Conservation (phyloP, 2,113 vertebrate species). For the Vulpes lagopus region DNA sequence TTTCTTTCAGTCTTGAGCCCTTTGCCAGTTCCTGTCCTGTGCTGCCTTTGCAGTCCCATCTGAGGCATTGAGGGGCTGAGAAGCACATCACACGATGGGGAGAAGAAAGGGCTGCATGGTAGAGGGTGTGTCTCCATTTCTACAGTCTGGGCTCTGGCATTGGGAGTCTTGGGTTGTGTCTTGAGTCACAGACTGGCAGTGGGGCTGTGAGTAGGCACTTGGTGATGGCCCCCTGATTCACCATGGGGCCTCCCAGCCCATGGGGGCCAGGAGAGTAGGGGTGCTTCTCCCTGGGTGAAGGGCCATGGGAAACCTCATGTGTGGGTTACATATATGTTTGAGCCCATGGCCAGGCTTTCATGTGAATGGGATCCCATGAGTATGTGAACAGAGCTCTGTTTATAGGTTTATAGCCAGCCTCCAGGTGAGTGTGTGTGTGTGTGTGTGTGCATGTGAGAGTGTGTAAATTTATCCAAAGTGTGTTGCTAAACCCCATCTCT, state of each 20-base stretch:
- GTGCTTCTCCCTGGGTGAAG: background rate
- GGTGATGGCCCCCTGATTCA: constrained; percentile 74
- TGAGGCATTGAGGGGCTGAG: background rate
- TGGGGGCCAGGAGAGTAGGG: too few relatives aligned
- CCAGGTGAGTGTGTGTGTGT: background rate
- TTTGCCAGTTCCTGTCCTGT: background rate
- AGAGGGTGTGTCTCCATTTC: background rate
- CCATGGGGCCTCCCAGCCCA: constrained; percentile 49
- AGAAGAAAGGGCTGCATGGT: background rate
- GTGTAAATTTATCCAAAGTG: background rate
- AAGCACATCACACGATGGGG: background rate
- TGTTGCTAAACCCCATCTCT: background rate
- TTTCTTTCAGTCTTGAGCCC: background rate
- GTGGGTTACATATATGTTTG: background rate
- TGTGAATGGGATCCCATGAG: background rate
- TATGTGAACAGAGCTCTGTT: constrained; percentile 30
- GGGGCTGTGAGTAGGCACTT: constrained; percentile 7
- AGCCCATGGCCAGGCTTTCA: background rate
- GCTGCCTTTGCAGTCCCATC: background rate
- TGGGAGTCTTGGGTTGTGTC: constrained; percentile 7
- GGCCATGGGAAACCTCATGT: background rate
- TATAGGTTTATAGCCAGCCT: background rate
- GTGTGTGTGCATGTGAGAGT: background rate
- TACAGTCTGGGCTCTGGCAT: background rate
- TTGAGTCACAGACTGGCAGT: constrained; percentile 67